Percentiles rank a stretch among this genome's conserved stretches.
phyloP scores from a whole-genome alignment of 2,888 invertebrate species.

The Creontiades dilutus region DNA sequence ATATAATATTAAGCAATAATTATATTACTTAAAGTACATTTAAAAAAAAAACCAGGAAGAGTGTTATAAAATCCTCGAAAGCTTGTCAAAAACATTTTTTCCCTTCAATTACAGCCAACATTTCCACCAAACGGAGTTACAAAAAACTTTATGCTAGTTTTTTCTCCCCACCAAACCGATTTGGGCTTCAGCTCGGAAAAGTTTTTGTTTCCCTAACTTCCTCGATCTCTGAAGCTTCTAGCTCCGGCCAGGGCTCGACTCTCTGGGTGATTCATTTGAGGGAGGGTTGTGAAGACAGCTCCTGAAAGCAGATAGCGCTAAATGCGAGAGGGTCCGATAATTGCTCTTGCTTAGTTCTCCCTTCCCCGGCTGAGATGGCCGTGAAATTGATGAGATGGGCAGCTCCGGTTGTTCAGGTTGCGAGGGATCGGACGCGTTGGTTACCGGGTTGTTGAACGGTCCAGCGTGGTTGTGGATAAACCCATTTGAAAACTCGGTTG shows the following conservation, averaged over 20 bases:
- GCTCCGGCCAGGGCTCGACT: no score
- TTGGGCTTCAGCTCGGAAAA: neutral
- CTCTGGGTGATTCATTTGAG: conserved; percentile 27
- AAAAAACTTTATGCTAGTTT: no score
- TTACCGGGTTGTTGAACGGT: neutral
- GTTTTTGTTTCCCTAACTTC: conserved; percentile 4
- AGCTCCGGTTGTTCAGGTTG: conserved; percentile 19
- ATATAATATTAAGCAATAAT: no score
- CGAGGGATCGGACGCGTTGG: neutral
- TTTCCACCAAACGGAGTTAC: no score
- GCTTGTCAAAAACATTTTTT: no score
- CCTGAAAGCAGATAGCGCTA: conserved; percentile 41
- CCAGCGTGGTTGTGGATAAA: neutral
- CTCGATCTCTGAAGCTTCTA: neutral
- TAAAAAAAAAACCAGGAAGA: no score
- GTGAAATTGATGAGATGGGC: conserved; percentile 44
- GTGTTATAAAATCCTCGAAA: no score
- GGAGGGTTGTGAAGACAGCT: conserved; percentile 5
- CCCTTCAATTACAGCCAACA: no score
- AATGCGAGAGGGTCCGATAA: conserved; percentile 42
- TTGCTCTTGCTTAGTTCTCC: conserved; percentile 43
- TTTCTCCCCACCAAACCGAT: no score
- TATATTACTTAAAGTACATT: no score
- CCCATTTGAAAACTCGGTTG: conserved; percentile 2
- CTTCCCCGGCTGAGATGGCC: conserved; percentile 9